Evolutionary conservation across 2,113 vertebrate genomes (phyloP).

Genomic region (Zosterops borbonicus): DNA sequence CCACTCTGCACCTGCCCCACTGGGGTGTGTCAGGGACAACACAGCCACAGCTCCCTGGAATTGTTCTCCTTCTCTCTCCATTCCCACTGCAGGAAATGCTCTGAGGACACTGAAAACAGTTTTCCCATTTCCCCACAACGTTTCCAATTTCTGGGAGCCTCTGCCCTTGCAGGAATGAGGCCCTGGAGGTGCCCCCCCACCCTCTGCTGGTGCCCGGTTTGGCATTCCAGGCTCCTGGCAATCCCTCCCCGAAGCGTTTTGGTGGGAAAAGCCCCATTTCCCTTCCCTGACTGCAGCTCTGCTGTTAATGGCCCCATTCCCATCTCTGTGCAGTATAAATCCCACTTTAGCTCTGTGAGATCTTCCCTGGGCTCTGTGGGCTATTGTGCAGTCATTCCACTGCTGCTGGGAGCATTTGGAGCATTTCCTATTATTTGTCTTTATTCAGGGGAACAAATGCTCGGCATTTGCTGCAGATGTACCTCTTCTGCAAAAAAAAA

Average conservation of each 20-base stretch:
- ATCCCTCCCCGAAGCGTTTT: not conserved
- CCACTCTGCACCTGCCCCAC: fast-evolving
- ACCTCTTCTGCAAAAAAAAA: not conserved
- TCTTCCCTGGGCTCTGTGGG: not conserved
- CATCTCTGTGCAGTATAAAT: not conserved
- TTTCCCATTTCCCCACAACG: not conserved
- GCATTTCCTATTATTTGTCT: conserved; percentile 8
- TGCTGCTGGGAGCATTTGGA: not conserved
- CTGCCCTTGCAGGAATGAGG: not conserved
- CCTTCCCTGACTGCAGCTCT: not conserved
- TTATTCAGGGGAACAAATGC: not conserved
- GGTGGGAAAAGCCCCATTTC: not conserved
- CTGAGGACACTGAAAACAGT: not conserved
- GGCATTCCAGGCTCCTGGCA: not conserved
- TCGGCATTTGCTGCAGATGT: not conserved
- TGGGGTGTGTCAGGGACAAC: not conserved
- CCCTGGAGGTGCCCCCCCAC: not conserved
- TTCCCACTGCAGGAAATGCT: not conserved
- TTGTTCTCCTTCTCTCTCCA: not conserved
- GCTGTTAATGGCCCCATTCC: not conserved
- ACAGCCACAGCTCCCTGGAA: not conserved
- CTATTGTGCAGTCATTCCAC: not conserved
- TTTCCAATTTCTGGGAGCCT: not conserved
- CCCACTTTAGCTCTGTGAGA: not conserved
- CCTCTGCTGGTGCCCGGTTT: conserved; percentile 36